Conservation (phyloP, 2,797 vertebrate species). For the Antrozous pallidus region DNA sequence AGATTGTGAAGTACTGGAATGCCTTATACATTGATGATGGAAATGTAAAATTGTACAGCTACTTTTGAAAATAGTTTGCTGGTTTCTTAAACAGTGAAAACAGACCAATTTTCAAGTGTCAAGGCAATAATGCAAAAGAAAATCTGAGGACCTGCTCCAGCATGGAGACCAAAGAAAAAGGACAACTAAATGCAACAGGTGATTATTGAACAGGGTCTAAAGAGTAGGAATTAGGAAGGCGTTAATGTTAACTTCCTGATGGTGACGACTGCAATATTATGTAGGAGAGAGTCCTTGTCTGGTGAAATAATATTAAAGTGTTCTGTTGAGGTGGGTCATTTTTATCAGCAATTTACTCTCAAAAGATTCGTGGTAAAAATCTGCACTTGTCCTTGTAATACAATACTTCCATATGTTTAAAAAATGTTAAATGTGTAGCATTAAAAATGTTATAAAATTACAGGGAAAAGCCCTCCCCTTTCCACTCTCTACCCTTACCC, state of each 20-base stretch:
- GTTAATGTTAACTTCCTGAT: background rate
- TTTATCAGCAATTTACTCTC: background rate
- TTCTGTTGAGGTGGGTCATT: background rate
- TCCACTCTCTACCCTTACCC: background rate
- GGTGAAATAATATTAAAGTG: background rate
- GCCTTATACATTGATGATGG: background rate
- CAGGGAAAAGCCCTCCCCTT: background rate
- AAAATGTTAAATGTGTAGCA: background rate
- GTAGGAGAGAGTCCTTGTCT: background rate
- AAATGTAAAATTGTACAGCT: background rate
- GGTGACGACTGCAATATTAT: background rate
- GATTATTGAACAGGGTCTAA: background rate
- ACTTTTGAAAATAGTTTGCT: conserved; percentile 1
- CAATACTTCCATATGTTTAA: background rate
- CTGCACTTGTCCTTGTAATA: background rate
- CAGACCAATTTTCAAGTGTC: background rate
- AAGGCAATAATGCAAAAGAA: background rate
- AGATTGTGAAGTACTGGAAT: background rate
- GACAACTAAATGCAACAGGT: background rate
- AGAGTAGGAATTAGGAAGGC: background rate
- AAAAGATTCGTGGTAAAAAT: background rate
- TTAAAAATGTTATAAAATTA: background rate
- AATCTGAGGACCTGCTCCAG: background rate
- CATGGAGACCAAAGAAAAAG: background rate
- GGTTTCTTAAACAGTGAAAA: background rate